Percentiles rank a stretch among this genome's conserved stretches.
These are phyloP conservation scores for Sus scrofa DNA, from an alignment of 2,113 vertebrate genomes.

Conservation along the genomic window DNA sequence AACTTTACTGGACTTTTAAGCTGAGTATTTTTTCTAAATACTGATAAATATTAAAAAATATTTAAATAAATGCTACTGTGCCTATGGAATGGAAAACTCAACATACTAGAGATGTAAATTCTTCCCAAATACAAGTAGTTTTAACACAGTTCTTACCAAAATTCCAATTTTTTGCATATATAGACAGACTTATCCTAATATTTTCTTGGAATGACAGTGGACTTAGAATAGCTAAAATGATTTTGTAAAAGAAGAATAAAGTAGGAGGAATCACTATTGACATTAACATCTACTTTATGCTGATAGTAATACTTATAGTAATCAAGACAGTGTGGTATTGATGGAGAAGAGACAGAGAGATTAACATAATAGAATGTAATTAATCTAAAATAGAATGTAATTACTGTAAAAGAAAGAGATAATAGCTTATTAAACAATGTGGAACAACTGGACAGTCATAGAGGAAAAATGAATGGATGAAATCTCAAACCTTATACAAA, in stretches of 20 bases:
- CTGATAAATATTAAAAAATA: not conserved
- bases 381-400: no score
- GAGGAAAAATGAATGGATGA: not conserved
- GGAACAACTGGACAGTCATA: not conserved
- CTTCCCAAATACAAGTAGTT: not conserved
- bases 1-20: not conserved
- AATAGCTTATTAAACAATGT: not conserved
- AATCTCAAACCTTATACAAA: not conserved
- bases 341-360: not conserved
- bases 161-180: not conserved
- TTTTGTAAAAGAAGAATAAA: not conserved
- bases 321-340: not conserved
- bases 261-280: not conserved
- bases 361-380: not conserved
- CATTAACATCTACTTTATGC: not conserved
- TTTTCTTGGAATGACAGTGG: not conserved
- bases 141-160: not conserved
- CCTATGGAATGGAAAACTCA: not conserved
- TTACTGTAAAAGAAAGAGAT: no score
- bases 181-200: not conserved
- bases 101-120: not conserved
- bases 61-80: not conserved
- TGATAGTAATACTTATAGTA: not conserved
- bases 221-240: not conserved
- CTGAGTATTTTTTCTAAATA: not conserved